Evolutionary conservation across 1,140 invertebrate genomes (phyloP), one percentile per base, ranked within the genome.

Genomic region (Planococcus citri): DNA sequence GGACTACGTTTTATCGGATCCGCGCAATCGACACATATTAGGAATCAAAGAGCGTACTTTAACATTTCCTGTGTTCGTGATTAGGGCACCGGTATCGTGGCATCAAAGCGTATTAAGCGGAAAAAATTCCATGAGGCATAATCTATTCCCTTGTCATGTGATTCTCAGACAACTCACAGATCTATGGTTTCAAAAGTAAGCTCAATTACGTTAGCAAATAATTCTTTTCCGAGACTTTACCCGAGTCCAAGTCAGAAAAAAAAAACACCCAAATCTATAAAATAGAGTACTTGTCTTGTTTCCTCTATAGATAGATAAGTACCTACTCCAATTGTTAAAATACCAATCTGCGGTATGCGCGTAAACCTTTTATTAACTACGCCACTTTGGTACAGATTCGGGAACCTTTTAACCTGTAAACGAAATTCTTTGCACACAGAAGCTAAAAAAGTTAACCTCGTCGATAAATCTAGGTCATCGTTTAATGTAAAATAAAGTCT

Each of bases 81-180:
- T 64, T 64, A 24, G 60, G 10, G 21, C 60, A 14, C 60, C 60
- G 20, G 60, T 64, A 27, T 24, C 22, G 6, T 64, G 60, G 60
- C 60, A 27, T 25, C 60, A 64, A 17, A 64, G 22, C 22, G 21
- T 64, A 25, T 64, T 64, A 27, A 64, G 17, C 20, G 60, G 60
- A 2, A 64, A 64, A 25, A 64, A 64, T 64, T 64, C 20, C 60
- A 64, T 64, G 60, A 24, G 60, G 25, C 60, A 64, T 64, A 64
- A 64, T 64, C 20, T 64, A 20, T 64, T 64, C 17, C 21, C 20
- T 9, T 24, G 21, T 9, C 25, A 27, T 17, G 21, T 27, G 10
- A 20, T 25, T 24, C 22, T 64, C 10, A 12, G 9, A 6, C 9
- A 64, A 22, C 25, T 64, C 2, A 24, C 8, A 22, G 25, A 64